Evolutionary conservation across 1,140 invertebrate genomes (phyloP).

Genomic region (Pectinophora gossypiella): DNA sequence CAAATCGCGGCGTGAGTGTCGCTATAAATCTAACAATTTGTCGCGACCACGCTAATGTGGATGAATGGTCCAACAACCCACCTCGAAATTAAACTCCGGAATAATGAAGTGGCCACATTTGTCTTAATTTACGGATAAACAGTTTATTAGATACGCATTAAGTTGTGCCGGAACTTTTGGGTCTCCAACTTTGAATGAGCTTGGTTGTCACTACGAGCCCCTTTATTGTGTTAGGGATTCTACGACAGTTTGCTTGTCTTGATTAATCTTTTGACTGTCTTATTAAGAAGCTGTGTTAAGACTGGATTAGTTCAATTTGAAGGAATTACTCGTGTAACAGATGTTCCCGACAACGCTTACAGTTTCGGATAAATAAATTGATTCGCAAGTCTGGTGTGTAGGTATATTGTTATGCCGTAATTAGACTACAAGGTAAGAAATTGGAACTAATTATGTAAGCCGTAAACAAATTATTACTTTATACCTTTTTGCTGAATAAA

Average conservation of each 20-base stretch:
- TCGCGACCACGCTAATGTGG: constrained; percentile 4
- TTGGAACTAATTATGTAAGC: too few relatives aligned
- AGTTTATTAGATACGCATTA: constrained; percentile 13
- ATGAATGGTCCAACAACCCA: constrained; percentile 10
- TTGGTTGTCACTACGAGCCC: background rate
- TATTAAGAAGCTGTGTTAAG: background rate
- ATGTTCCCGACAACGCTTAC: too few relatives aligned
- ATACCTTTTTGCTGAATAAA: too few relatives aligned
- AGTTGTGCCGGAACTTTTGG: constrained; percentile 6
- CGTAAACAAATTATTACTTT: too few relatives aligned
- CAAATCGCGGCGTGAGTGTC: too few relatives aligned
- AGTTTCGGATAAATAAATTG: too few relatives aligned
- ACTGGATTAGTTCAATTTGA: background rate
- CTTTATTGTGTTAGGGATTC: background rate
- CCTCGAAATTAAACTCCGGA: constrained; percentile 11
- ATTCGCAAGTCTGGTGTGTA: too few relatives aligned
- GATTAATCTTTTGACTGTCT: background rate
- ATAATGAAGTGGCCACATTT: constrained; percentile 12
- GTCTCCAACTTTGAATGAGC: background rate
- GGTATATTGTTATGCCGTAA: too few relatives aligned
- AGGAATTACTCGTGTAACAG: background rate
- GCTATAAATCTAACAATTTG: constrained; percentile 11
- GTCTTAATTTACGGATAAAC: constrained; percentile 11
- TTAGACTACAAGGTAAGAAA: too few relatives aligned
- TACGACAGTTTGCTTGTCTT: background rate